phyloP scores from a whole-genome alignment of 2,113 vertebrate genomes.

The Corynorhinus townsendii region DNA sequence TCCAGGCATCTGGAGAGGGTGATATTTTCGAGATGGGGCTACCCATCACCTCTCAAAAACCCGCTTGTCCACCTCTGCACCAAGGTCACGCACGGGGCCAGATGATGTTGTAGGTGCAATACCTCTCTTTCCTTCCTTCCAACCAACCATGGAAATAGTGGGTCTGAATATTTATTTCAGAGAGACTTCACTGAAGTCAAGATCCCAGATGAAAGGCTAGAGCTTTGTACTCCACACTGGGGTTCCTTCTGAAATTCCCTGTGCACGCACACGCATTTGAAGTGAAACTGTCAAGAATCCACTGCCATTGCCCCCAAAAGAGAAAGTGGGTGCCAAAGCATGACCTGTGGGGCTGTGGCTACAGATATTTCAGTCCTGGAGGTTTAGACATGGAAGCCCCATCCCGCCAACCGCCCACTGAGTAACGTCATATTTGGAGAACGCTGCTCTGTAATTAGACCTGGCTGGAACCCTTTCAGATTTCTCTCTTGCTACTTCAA shows the following conservation, averaged over 20 bases:
- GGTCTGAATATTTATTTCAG: neutral
- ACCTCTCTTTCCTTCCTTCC: neutral
- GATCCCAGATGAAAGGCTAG: neutral
- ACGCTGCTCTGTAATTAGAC: conserved; percentile 50
- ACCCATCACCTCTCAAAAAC: neutral
- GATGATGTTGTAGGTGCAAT: neutral
- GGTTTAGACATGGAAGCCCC: neutral
- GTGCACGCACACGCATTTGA: fast-evolving
- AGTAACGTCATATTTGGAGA: conserved; percentile 34
- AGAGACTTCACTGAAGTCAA: neutral
- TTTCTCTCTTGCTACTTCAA: conserved; percentile 56
- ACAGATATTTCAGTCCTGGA: neutral
- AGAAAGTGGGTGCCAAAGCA: fast-evolving
- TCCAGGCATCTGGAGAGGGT: neutral
- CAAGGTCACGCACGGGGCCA: fast-evolving
- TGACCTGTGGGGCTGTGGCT: neutral
- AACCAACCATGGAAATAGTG: no score
- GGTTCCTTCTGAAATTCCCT: fast-evolving
- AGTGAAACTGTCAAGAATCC: neutral
- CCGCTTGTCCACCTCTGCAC: fast-evolving
- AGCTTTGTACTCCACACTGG: fast-evolving
- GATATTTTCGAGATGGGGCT: neutral
- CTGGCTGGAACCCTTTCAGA: neutral
- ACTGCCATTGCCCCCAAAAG: neutral
- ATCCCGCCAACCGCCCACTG: neutral